Conservation (phyloP, 2,797 vertebrate species). For the Anas flavirostris region DNA sequence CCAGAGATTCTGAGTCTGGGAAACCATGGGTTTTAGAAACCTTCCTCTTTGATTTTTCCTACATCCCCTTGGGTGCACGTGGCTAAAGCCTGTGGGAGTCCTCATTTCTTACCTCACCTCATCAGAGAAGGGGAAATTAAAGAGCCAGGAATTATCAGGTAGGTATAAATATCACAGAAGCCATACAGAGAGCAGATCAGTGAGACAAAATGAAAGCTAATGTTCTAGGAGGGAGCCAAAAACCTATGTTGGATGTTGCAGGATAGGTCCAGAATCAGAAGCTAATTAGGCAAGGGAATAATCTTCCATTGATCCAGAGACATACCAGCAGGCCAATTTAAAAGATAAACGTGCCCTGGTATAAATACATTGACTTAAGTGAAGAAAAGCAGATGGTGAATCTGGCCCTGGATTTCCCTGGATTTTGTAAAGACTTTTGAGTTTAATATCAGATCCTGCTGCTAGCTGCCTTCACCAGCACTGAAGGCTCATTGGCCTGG, state of each 20-base stretch:
- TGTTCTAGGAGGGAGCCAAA: not conserved
- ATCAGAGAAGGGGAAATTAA: not conserved
- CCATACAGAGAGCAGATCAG: not conserved
- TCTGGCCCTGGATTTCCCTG: conserved; percentile 15
- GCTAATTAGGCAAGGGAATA: conserved; percentile 29
- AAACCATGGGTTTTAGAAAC: not conserved
- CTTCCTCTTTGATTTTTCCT: not conserved
- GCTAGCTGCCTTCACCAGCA: not conserved
- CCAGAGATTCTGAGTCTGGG: not conserved
- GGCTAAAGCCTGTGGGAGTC: not conserved
- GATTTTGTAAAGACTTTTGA: not conserved
- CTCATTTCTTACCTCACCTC: not conserved
- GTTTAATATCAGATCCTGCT: not conserved
- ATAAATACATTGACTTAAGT: conserved; percentile 24
- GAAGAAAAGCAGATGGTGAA: conserved; percentile 40
- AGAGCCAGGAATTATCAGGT: not conserved
- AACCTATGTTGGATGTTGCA: not conserved
- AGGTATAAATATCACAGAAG: not conserved
- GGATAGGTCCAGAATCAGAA: not conserved
- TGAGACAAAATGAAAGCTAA: not conserved
- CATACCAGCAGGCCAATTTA: conserved; percentile 11
- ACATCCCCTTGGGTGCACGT: fast-evolving
- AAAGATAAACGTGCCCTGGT: not conserved
- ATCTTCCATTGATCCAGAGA: conserved; percentile 36
- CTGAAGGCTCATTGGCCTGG: not conserved